Conservation (phyloP, 2,797 vertebrate species). For the Enteromius treurensis region DNA sequence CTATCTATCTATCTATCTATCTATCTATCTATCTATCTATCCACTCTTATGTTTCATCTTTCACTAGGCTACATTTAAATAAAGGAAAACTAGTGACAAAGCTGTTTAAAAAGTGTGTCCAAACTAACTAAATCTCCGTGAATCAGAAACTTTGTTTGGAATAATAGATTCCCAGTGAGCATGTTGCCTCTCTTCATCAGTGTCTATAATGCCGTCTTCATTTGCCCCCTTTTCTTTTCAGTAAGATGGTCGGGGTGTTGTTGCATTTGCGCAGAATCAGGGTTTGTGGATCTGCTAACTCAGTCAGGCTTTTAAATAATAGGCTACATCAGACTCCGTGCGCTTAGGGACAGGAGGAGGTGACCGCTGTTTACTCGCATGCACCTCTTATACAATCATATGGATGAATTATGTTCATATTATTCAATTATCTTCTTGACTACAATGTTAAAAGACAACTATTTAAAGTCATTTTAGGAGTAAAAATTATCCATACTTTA, state of each 20-base stretch:
- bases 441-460: neutral
- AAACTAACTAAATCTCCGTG: neutral
- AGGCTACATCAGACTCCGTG: neutral
- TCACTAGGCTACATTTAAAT: neutral
- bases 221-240: neutral
- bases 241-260: neutral
- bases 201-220: neutral
- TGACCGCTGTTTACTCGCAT: neutral
- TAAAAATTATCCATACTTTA: neutral
- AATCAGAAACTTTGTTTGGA: neutral
- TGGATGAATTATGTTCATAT: neutral
- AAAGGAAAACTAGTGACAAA: neutral
- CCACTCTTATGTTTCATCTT: neutral
- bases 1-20: slow-evolving; percentile 6
- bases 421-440: neutral
- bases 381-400: neutral
- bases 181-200: neutral
- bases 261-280: neutral
- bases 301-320: neutral
- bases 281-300: neutral
- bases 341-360: slow-evolving; percentile 7
- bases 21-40: neutral
- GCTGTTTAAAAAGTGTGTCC: neutral
- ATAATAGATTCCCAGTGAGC: neutral
- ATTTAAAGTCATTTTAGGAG: neutral